Evolutionary conservation across 2,888 invertebrate genomes (phyloP), one percentile per base, ranked within the genome.

Genomic region (Macaria notata): DNA sequence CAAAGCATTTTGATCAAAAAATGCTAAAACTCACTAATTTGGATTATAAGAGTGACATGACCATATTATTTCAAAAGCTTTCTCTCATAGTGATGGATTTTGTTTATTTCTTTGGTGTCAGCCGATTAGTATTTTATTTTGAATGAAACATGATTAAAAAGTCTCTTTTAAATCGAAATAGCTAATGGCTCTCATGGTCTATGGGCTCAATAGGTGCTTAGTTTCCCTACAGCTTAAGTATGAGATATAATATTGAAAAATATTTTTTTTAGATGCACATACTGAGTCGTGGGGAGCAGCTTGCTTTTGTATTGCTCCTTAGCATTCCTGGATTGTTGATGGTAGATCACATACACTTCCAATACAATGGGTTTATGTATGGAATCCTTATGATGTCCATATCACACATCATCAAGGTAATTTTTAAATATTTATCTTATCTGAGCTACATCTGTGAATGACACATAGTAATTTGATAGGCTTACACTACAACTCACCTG

Each of bases 301-400:
- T 94, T 46, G 86, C 94, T 42, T 94, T 94, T 61, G 83, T 95
- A 59, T 79, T 97, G 46, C 79, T 98, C 45, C 83, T 97, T n/a
- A 92, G 95, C 53, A 98, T 98, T 84, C 95, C 96, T 63, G 98
- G 98, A 3, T 91, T 99, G 4, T 80, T 99, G 4, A 94, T 99
- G 84, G 95, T 99, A 8, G 99, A 99, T 86, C 98, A 99, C 77
- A 96, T 99, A 75, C 99, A 99, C 88, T 99, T 99, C 80, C 99
- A 99, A 83, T 99, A 99, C 80, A 99, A 99, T 93, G 99, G 99
- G 43, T 95, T 99, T 73, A 90, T 99, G 60, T 96, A 96, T 90
- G 98, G 98, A 31, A 92, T 98, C 58, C 84, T 98, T 30, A 78
- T 98, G 33, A 80, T 96, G 46, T 97, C 98, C 29, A 93, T 97